Evolutionary conservation across 2,113 vertebrate species (phyloP).

Genomic region (Tetrao urogallus): DNA sequence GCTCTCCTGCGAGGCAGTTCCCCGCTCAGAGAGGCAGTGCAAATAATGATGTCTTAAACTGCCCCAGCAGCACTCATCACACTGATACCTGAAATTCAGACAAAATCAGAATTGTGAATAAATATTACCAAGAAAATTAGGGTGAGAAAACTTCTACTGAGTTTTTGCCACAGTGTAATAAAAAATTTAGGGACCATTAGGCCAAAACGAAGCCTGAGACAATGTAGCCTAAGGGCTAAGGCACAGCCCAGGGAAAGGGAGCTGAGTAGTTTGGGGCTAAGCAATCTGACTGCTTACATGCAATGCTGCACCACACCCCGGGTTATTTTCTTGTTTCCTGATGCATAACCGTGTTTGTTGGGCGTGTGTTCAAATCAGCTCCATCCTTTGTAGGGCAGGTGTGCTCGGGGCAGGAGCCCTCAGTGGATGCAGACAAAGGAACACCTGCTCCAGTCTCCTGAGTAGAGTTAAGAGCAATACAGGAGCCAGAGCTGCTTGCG

Average conservation of each 20-base stretch:
- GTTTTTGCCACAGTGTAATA: background rate
- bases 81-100: background rate
- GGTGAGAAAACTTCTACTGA: background rate
- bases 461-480: background rate
- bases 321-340: background rate
- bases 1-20: background rate
- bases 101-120: fast-evolving
- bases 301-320: background rate
- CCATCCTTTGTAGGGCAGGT: background rate
- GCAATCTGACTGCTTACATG: background rate
- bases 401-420: background rate
- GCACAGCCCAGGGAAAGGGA: background rate
- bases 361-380: background rate
- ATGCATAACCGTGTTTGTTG: background rate
- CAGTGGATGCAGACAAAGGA: background rate
- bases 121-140: background rate
- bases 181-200: background rate
- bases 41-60: background rate
- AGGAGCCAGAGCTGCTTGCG: background rate
- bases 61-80: background rate
- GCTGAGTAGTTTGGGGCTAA: background rate
- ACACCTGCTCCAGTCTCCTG: background rate
- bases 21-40: background rate
- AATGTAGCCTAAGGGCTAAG: background rate
- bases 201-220: background rate